Evolutionary conservation across 2,888 invertebrate species (phyloP).

Genomic region (Entomobrya multifasciata): DNA sequence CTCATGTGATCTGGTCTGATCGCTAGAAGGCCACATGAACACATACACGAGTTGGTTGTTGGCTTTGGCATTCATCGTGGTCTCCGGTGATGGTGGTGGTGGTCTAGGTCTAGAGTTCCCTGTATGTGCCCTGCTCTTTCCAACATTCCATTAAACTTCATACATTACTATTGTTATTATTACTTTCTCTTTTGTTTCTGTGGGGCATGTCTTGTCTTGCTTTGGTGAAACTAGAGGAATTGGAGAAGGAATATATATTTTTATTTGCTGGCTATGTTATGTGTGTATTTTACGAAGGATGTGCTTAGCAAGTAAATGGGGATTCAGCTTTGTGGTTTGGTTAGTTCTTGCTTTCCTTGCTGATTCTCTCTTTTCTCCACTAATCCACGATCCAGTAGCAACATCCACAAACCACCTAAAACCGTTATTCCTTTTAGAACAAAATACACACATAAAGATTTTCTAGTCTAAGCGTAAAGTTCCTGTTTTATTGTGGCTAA

Average conservation of each 20-base stretch:
- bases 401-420: slow-evolving; percentile 9
- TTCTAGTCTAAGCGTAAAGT: slow-evolving; percentile 3
- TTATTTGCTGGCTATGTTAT: not conserved
- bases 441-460: slow-evolving; percentile 16
- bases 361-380: slow-evolving; percentile 57
- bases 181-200: slow-evolving; percentile 59
- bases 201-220: no score
- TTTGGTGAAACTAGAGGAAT: slow-evolving; percentile 43
- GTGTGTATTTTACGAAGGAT: slow-evolving; percentile 51
- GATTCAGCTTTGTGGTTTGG: slow-evolving; percentile 64
- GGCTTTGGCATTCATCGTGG: slow-evolving; percentile 27
- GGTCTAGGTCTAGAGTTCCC: not conserved
- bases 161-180: slow-evolving; percentile 47
- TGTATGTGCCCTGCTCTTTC: no score
- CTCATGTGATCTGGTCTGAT: slow-evolving; percentile 37
- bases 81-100: not conserved
- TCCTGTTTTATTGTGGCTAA: slow-evolving; percentile 51
- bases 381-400: not conserved
- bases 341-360: slow-evolving; percentile 51
- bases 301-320: slow-evolving; percentile 70
- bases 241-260: slow-evolving; percentile 22
- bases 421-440: no score
- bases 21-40: no score
- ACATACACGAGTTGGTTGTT: slow-evolving; percentile 9
- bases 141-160: slow-evolving; percentile 26